Conservation (phyloP, 2,797 vertebrate species). For the Botia kubotai region DNA sequence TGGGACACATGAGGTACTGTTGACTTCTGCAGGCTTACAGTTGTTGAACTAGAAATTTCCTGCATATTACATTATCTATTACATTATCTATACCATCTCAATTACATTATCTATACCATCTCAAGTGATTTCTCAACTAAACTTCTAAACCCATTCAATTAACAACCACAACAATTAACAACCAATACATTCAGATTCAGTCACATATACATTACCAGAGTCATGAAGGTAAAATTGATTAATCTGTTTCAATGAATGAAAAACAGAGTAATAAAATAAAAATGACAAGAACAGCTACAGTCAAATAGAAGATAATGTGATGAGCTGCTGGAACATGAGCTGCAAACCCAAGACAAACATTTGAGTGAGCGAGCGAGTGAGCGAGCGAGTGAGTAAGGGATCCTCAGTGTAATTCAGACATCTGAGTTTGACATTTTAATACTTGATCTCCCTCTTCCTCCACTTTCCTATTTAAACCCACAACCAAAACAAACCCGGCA, state of each 20-base stretch:
- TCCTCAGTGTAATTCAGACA: constrained; percentile 8
- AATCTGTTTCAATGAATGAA: neutral
- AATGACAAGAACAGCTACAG: neutral
- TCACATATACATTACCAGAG: neutral
- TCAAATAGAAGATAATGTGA: neutral
- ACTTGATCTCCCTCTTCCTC: constrained; percentile 79
- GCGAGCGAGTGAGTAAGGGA: constrained; percentile 28
- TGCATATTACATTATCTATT: too few relatives aligned
- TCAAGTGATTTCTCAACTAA: neutral
- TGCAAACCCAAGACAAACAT: constrained; percentile 9
- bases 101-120: neutral
- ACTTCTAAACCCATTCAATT: too few relatives aligned
- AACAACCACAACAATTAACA: too few relatives aligned
- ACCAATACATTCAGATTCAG: too few relatives aligned
- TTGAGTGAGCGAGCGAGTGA: too few relatives aligned
- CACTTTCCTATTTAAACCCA: constrained; percentile 57
- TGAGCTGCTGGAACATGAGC: neutral
- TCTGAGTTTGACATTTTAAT: constrained; percentile 68
- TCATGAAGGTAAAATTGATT: neutral
- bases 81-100: neutral
- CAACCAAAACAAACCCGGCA: constrained; percentile 28
- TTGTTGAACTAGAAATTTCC: too few relatives aligned
- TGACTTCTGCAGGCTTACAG: neutral
- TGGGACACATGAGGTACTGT: neutral
- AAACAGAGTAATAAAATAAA: neutral